Conservation (phyloP, 2,797 vertebrate species). For the Ctenochaetus hawaiiensis region DNA sequence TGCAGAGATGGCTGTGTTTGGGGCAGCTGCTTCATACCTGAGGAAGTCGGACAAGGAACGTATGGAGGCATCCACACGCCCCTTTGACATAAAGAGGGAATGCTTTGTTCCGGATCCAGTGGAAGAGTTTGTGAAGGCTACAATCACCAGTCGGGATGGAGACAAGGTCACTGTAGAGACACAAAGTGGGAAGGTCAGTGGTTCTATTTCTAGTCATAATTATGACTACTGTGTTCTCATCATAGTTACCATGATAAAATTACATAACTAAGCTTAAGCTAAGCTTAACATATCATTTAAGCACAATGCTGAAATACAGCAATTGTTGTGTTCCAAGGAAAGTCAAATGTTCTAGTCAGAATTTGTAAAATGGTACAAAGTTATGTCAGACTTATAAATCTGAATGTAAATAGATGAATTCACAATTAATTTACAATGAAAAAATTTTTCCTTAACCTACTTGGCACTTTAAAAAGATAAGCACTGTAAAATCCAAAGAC, state of each 20-base stretch:
- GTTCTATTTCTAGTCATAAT: too few relatives aligned
- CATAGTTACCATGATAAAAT: not conserved
- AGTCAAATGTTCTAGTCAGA: not conserved
- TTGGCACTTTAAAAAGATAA: not conserved
- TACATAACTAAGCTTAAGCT: not conserved
- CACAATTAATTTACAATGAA: not conserved
- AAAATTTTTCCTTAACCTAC: not conserved
- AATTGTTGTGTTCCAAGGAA: not conserved
- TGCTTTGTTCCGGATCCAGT: slow-evolving; percentile 90
- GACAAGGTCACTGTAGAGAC: slow-evolving; percentile 91
- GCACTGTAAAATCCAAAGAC: not conserved
- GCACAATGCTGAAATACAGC: not conserved
- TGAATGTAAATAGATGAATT: not conserved
- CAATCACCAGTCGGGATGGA: slow-evolving; percentile 87
- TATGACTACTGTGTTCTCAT: too few relatives aligned
- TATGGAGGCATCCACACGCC: slow-evolving; percentile 90
- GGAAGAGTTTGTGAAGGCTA: slow-evolving; percentile 90
- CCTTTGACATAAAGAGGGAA: slow-evolving; percentile 94
- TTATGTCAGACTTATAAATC: not conserved
- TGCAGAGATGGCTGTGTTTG: slow-evolving; percentile 88
- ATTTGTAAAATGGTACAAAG: not conserved
- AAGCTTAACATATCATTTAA: not conserved
- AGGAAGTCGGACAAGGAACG: slow-evolving; percentile 91
- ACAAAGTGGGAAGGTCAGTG: slow-evolving; percentile 2
- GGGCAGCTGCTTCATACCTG: slow-evolving; percentile 88